phyloP scores from a whole-genome alignment of 2,888 invertebrate genomes.

The Athalia cordata region DNA sequence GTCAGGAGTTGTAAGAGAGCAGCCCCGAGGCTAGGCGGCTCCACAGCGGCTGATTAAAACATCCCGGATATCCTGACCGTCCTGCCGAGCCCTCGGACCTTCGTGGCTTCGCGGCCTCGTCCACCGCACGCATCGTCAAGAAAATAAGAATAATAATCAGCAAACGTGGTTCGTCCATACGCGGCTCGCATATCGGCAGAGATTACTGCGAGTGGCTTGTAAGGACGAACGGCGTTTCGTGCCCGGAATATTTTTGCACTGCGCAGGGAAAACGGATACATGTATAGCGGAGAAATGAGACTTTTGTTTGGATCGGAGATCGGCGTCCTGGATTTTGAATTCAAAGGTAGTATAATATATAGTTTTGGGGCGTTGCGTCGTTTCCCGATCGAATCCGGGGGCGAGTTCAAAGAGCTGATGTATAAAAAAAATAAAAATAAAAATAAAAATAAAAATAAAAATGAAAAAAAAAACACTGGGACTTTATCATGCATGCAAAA shows the following conservation, averaged over 20 bases:
- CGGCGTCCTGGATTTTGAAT: no score
- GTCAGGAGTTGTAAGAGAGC: neutral
- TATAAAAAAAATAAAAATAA: no score
- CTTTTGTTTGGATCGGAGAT: no score
- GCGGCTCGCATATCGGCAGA: constrained; percentile 17
- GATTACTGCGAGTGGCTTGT: constrained; percentile 28
- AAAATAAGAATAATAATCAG: constrained; percentile 24
- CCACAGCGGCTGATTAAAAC: constrained; percentile 27
- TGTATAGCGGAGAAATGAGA: no score
- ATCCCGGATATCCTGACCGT: constrained; percentile 30
- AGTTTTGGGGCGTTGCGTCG: no score
- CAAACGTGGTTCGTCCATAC: neutral
- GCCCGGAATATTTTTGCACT: neutral
- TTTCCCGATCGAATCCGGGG: no score
- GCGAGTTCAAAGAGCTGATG: no score
- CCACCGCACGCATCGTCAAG: neutral
- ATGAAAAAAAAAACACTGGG: neutral
- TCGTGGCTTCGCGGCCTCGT: neutral
- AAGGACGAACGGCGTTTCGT: constrained; percentile 20
- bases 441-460: no score
- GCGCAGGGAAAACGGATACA: no score
- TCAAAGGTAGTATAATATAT: no score
- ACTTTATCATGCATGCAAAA: constrained; percentile 62
- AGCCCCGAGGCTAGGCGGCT: constrained; percentile 22
- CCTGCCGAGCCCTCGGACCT: constrained; percentile 25